Base-by-base conservation (phyloP, 2,888 invertebrate species). In the Rhingia campestris region DNA sequence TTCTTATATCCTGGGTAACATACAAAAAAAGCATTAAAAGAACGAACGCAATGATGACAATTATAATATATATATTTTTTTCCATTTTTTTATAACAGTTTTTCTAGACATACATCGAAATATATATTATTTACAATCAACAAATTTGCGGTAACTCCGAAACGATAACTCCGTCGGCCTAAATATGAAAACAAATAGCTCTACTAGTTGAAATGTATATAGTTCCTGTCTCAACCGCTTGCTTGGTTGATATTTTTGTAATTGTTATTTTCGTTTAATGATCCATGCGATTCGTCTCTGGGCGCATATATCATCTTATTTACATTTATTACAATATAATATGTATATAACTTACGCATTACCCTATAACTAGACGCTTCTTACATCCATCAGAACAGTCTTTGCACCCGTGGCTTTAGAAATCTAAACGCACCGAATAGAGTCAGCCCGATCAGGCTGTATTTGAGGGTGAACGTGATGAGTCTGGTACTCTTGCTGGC, bases 401-500 rank as follows among this genome's bases (percentile, higher is more conserved):
- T 90, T 35, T 88, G 86, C 45, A 91, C 63, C 56, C 90, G 89
- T 51, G 91, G 91, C 56, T 89, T 88, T 54, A 90, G 76, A 3
- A 91, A 86, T 73, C 89, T 91, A 77, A 89, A 89, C 4, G 87
- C 88, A 37, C 90, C 91, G 70, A 89, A 91, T 33, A 92, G 87
- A 22, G 93, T 91, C 37, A 92, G 88, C 32, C 90, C 90, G 7
- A 93, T 89, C 22, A 91, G 88, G 7, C 91, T 90, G 63, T 91
- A 91, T 87, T 93, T 93, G 37, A 92, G 88, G 1, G 91, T 89
- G 43, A 91, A 90, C 85, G 89, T 90, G 86, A 89, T 90, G 39
- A 91, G 80, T 73, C 91, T 89, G 76, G 90, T 90, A 72, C 91
- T 88, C 35, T 88, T 84, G 66, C 91, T 90, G 54, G 90, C 89